Percentiles rank a stretch among this genome's conserved stretches.
Conservation (phyloP, 2,113 vertebrate species). For the Triplophysa tibetana region DNA sequence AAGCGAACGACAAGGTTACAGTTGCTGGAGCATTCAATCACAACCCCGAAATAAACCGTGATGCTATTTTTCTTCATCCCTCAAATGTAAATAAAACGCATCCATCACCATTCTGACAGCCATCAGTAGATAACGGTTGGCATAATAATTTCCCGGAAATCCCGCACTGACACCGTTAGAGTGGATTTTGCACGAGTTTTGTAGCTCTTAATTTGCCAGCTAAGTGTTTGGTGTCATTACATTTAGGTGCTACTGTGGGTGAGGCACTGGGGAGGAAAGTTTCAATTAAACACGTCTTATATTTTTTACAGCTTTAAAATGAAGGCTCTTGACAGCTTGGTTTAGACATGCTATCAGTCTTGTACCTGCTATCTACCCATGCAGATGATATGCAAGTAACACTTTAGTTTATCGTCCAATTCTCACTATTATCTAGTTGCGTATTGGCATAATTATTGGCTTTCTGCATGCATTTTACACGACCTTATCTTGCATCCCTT, state of each 20-base stretch:
- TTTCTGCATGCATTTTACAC: too few relatives aligned
- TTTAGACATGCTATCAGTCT: constrained; percentile 21
- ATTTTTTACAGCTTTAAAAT: constrained; percentile 18
- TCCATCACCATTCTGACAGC: constrained; percentile 58
- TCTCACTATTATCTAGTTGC: too few relatives aligned
- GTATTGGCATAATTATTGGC: too few relatives aligned
- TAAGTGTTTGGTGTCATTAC: constrained; percentile 42
- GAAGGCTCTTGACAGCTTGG: background rate
- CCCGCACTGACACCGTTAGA: background rate
- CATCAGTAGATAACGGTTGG: constrained; percentile 50
- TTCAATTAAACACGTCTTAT: background rate
- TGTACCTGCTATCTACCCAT: background rate
- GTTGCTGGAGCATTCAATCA: constrained; percentile 55
- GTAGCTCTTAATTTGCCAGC: constrained; percentile 28
- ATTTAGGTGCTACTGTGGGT: constrained; percentile 30
- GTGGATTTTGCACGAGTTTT: constrained; percentile 31
- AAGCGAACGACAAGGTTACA: constrained; percentile 56
- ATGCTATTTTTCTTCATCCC: constrained; percentile 63
- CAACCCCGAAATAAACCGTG: constrained; percentile 46
- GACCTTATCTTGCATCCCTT: too few relatives aligned
- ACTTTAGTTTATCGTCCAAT: too few relatives aligned
- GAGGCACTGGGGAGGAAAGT: constrained; percentile 37
- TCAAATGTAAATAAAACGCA: constrained; percentile 63
- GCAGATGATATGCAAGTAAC: too few relatives aligned
- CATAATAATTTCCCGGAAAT: constrained; percentile 49